A percentile compares a stretch with the other conserved stretches of the same genome.
Conservation (phyloP, 1,140 invertebrate species). For the Drosophila quadrilineata region DNA sequence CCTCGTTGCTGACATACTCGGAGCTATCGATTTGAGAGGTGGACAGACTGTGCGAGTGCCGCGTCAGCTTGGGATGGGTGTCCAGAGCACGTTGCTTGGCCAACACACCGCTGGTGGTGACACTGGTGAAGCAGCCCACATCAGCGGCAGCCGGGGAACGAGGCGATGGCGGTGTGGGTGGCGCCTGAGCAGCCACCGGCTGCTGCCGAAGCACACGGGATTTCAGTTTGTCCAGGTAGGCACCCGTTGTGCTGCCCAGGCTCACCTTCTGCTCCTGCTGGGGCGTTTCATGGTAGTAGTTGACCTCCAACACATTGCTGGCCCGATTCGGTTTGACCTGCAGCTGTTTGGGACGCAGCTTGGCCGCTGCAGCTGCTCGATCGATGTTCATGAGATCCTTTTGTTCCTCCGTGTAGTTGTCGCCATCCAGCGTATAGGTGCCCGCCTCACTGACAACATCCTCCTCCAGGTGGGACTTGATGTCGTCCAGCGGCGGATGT, state of each 20-base stretch:
- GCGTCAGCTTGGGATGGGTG: constrained; percentile 62
- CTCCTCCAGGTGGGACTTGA: constrained; percentile 39
- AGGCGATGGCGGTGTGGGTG: constrained; percentile 49
- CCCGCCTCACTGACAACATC: constrained; percentile 88
- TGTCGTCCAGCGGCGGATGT: constrained; percentile 69
- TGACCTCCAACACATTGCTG: constrained; percentile 84
- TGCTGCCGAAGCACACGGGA: constrained; percentile 82
- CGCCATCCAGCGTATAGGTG: constrained; percentile 93
- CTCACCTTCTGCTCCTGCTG: constrained; percentile 61
- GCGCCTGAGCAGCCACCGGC: constrained; percentile 2
- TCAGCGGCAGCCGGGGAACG: constrained; percentile 70
- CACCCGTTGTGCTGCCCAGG: constrained; percentile 72
- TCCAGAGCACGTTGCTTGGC: constrained; percentile 81
- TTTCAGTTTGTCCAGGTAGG: constrained; percentile 84
- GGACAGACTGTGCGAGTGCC: constrained; percentile 83
- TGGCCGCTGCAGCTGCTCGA: constrained; percentile 44
- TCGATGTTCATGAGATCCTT: constrained; percentile 94
- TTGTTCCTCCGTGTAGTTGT: constrained; percentile 91
- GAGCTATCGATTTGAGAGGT: constrained; percentile 85
- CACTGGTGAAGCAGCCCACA: constrained; percentile 83
- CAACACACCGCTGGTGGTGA: constrained; percentile 84
- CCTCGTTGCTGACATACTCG: constrained; percentile 82
- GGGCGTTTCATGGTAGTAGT: constrained; percentile 83
- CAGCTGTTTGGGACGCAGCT: constrained; percentile 61
- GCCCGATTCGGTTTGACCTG: constrained; percentile 53